phyloP scores from a whole-genome alignment of 1,140 invertebrate species.

The Arctopsyche grandis region DNA sequence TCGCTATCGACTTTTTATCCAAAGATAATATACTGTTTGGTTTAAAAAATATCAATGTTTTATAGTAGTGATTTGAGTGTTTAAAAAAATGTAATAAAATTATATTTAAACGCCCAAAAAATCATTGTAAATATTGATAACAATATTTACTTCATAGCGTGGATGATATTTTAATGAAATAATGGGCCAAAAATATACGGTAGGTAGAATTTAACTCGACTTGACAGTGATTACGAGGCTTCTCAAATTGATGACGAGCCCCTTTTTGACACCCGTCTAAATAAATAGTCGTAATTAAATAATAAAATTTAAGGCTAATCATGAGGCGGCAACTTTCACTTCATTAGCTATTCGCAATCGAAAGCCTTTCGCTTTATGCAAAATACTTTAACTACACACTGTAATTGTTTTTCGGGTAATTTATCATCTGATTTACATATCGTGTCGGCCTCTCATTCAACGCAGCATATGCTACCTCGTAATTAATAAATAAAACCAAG shows the following conservation, averaged over 20 bases:
- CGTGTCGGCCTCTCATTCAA: not conserved
- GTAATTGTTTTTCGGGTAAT: conserved; percentile 16
- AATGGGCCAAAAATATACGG: too few species aligned
- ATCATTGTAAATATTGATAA: too few species aligned
- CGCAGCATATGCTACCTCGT: not conserved
- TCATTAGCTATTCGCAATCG: not conserved
- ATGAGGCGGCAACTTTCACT: conserved; percentile 18
- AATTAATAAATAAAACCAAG: not conserved
- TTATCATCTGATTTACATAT: conserved; percentile 13
- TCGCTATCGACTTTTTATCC: too few species aligned
- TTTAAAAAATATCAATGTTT: too few species aligned
- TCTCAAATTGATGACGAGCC: not conserved
- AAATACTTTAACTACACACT: not conserved
- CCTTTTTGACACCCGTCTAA: not conserved
- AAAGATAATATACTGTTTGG: too few species aligned
- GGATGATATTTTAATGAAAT: too few species aligned
- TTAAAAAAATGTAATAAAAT: too few species aligned
- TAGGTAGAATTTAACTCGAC: not conserved
- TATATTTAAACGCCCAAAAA: too few species aligned
- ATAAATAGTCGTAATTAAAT: conserved; percentile 6
- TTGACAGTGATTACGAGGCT: not conserved
- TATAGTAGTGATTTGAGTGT: too few species aligned
- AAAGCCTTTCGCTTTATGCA: not conserved
- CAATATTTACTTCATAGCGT: too few species aligned
- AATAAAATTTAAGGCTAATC: conserved; percentile 29